phyloP scores from a whole-genome alignment of 2,888 invertebrate species.

The Microdon myrmicae region DNA sequence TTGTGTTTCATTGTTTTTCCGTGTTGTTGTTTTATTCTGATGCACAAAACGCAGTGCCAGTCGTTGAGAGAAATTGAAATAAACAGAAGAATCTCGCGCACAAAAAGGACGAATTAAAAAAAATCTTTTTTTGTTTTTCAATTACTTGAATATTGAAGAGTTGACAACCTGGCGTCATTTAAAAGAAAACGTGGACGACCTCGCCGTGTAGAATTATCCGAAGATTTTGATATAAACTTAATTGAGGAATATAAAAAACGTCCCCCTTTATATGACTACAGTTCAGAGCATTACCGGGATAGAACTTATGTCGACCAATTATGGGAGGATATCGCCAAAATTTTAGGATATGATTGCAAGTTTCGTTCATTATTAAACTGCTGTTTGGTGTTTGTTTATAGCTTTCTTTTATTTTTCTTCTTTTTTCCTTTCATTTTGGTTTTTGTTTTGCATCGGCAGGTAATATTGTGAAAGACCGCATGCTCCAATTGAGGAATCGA shows the following conservation, averaged over 20 bases:
- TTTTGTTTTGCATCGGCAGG: slow-evolving; percentile 52
- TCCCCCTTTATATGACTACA: slow-evolving; percentile 57
- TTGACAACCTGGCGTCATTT: slow-evolving; percentile 42
- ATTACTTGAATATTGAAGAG: too few relatives aligned
- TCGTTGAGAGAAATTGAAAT: too few relatives aligned
- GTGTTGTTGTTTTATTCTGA: too few relatives aligned
- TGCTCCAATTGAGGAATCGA: slow-evolving; percentile 60
- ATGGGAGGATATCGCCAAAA: slow-evolving; percentile 56
- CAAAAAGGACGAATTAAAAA: too few relatives aligned
- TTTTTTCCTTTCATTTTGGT: background rate
- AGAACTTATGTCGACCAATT: slow-evolving; percentile 54
- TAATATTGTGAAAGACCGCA: slow-evolving; percentile 56
- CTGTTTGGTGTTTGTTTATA: background rate
- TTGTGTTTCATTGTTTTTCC: too few relatives aligned
- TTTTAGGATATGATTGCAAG: slow-evolving; percentile 55
- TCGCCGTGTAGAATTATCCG: slow-evolving; percentile 54
- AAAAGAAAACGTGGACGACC: slow-evolving; percentile 58
- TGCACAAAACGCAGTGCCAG: too few relatives aligned
- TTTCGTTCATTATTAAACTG: background rate
- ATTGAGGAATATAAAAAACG: slow-evolving; percentile 57
- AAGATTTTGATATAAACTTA: slow-evolving; percentile 56
- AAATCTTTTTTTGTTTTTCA: too few relatives aligned
- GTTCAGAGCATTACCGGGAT: slow-evolving; percentile 56
- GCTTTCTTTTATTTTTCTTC: background rate
- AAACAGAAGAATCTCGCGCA: too few relatives aligned